These are phyloP conservation scores for Cosmia pyralina DNA, from an alignment of 2,888 invertebrate species.

Conservation along the genomic window DNA sequence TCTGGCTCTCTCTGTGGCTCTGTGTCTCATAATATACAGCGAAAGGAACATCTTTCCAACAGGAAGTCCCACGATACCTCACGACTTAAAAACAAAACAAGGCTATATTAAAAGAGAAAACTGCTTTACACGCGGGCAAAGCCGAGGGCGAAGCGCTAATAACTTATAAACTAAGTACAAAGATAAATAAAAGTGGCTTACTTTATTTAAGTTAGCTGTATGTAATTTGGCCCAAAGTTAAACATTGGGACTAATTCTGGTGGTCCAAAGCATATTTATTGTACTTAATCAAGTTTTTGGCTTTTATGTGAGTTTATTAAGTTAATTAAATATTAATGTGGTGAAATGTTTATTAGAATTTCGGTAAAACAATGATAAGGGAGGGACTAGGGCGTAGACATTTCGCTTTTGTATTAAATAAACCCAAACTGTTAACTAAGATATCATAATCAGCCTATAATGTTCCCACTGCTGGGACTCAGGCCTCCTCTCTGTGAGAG, in stretches of 20 bases:
- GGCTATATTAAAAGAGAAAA: neutral
- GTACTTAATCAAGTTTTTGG: slow-evolving; percentile 52
- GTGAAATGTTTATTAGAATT: slow-evolving; percentile 17
- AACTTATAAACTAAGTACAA: slow-evolving; percentile 50
- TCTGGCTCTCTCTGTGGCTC: too few relatives aligned
- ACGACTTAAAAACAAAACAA: too few relatives aligned
- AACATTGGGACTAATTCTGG: slow-evolving; percentile 57
- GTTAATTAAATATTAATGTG: slow-evolving; percentile 42
- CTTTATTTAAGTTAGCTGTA: slow-evolving; percentile 47
- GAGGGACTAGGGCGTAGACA: neutral
- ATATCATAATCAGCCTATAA: too few relatives aligned
- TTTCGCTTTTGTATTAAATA: neutral
- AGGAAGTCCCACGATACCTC: too few relatives aligned
- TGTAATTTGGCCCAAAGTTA: slow-evolving; percentile 53
- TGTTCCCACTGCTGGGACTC: too few relatives aligned
- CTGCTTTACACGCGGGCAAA: neutral
- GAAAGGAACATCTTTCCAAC: too few relatives aligned
- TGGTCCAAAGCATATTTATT: slow-evolving; percentile 52
- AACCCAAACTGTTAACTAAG: neutral
- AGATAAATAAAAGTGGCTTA: slow-evolving; percentile 53
- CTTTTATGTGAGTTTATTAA: slow-evolving; percentile 38
- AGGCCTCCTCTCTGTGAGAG: too few relatives aligned
- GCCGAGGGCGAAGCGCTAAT: neutral
- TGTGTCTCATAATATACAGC: too few relatives aligned
- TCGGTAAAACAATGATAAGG: neutral